phyloP scores from a whole-genome alignment of 2,113 vertebrate species.

The Climacteris rufus region DNA sequence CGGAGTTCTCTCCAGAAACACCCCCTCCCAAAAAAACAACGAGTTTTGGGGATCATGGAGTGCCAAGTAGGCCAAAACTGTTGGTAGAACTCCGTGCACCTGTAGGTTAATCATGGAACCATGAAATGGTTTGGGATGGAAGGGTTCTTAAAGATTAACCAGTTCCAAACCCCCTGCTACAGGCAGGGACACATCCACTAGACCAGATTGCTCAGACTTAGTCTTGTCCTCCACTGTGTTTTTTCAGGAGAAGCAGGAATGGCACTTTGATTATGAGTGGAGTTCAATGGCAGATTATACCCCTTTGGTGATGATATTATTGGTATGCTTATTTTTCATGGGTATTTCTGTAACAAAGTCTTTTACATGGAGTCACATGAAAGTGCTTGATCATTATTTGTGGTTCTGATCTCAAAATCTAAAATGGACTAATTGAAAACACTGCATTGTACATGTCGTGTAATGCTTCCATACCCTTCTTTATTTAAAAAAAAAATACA shows the following conservation, averaged over 20 bases:
- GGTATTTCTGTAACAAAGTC: not conserved
- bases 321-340: not conserved
- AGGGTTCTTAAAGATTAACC: not conserved
- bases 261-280: not conserved
- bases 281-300: not conserved
- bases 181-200: not conserved
- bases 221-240: not conserved
- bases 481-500: not conserved
- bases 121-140: not conserved
- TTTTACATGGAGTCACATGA: not conserved
- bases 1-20: not conserved
- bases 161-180: not conserved
- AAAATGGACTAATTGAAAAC: not conserved
- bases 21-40: not conserved
- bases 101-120: too few relatives aligned
- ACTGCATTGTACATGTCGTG: not conserved
- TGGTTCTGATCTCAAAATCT: not conserved
- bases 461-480: not conserved
- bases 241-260: not conserved
- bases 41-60: accelerated
- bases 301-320: not conserved
- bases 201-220: not conserved
- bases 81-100: not conserved
- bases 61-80: not conserved
- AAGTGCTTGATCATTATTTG: not conserved